Percentiles rank a stretch among this genome's conserved stretches.
Conservation (phyloP, 2,113 vertebrate species). For the Nothocercus nigrocapillus region DNA sequence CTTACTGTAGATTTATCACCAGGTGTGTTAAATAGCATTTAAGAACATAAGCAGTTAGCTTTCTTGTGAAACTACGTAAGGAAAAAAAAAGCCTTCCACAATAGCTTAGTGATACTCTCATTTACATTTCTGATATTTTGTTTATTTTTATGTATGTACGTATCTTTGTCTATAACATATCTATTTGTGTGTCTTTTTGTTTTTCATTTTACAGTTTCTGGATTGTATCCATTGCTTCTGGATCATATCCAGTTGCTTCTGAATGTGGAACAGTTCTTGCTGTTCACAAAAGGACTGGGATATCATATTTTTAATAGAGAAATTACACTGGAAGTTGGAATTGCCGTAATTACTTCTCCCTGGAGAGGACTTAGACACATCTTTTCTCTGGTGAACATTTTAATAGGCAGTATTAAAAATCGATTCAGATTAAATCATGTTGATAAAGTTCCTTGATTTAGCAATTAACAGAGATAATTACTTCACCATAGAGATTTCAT, state of each 20-base stretch:
- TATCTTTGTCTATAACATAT: neutral
- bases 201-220: conserved; percentile 4
- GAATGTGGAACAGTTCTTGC: neutral
- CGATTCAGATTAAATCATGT: conserved; percentile 69
- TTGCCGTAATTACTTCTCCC: conserved; percentile 37
- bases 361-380: neutral
- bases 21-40: neutral
- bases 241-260: neutral
- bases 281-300: neutral
- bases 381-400: conserved; percentile 43
- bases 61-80: neutral
- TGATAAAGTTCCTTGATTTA: conserved; percentile 72
- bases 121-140: neutral
- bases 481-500: conserved; percentile 60
- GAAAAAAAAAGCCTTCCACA: neutral
- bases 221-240: neutral
- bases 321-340: conserved; percentile 39
- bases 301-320: conserved; percentile 20
- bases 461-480: conserved; percentile 71
- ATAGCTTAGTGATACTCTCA: neutral
- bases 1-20: neutral
- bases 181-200: neutral
- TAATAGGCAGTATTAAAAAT: conserved; percentile 66
- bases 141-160: neutral
- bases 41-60: neutral